Evolutionary conservation across 2,888 invertebrate species (phyloP).

Genomic region (Cerceris ruficornis): DNA sequence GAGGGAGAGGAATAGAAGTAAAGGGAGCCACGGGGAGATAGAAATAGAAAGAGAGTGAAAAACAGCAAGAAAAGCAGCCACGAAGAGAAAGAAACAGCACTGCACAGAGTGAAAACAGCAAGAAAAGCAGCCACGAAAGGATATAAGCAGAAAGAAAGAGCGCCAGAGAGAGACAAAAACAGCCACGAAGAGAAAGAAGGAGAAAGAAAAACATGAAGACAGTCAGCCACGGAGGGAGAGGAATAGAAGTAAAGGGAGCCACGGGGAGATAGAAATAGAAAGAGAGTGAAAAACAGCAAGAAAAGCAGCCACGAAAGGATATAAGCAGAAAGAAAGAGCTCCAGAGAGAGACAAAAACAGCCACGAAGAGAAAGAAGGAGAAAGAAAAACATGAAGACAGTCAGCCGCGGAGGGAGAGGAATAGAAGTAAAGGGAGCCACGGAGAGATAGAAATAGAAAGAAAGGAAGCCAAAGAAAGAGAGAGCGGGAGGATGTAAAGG

Average conservation of each 20-base stretch:
- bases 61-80: slow-evolving; percentile 13
- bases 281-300: slow-evolving; percentile 2
- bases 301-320: slow-evolving; percentile 3
- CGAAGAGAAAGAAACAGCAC: slow-evolving; percentile 22
- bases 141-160: background rate
- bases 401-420: background rate
- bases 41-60: slow-evolving; percentile 7
- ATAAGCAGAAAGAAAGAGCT: slow-evolving; percentile 16
- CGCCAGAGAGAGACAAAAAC: background rate
- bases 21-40: slow-evolving; percentile 22
- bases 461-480: slow-evolving; percentile 16
- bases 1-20: slow-evolving; percentile 9
- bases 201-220: slow-evolving; percentile 18
- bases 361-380: background rate
- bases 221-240: background rate
- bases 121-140: background rate
- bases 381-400: slow-evolving; percentile 12
- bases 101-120: too few species aligned
- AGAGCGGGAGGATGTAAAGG: slow-evolving; percentile 43
- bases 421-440: slow-evolving; percentile 18
- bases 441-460: slow-evolving; percentile 11
- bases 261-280: slow-evolving; percentile 16
- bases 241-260: slow-evolving; percentile 26
- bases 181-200: background rate
- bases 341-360: too few species aligned